Evolutionary conservation across 64 coral and sea anemone genomes (phyloP).

Genomic region (Dendrophyllia cribrosa): DNA sequence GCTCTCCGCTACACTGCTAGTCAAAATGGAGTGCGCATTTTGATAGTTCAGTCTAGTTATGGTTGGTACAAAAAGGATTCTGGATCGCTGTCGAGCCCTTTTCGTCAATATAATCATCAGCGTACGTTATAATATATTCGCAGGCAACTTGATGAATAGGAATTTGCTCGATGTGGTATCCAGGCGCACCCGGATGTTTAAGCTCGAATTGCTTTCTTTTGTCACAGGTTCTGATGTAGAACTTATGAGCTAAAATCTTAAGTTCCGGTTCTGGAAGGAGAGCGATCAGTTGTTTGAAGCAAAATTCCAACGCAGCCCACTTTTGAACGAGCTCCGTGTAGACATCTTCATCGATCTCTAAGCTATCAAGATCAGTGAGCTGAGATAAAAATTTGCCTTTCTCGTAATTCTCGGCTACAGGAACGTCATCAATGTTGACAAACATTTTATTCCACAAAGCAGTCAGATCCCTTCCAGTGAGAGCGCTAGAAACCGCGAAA

Average conservation of each 20-base stretch:
- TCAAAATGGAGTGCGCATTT: too few relatives aligned
- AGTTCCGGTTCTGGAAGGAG: not conserved
- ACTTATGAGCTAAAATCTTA: slow-evolving; percentile 5
- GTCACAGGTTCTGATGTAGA: slow-evolving; percentile 7
- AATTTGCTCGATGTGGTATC: not conserved
- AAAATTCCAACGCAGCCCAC: not conserved
- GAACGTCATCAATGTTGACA: slow-evolving; percentile 20
- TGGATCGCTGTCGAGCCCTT: too few relatives aligned
- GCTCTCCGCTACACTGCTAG: too few relatives aligned
- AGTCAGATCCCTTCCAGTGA: not conserved
- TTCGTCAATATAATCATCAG: too few relatives aligned
- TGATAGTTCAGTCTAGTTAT: too few relatives aligned
- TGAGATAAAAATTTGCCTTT: not conserved
- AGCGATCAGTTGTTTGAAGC: not conserved
- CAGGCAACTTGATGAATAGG: not conserved
- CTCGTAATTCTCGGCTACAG: not conserved
- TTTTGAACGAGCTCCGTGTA: not conserved
- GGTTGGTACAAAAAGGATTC: too few relatives aligned
- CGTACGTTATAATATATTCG: not conserved
- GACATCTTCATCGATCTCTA: not conserved
- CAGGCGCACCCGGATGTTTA: not conserved
- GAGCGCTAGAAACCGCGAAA: not conserved
- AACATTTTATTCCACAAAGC: not conserved
- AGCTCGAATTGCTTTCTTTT: slow-evolving; percentile 1
- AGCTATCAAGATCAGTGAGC: slow-evolving; percentile 17